A percentile compares a stretch with the other conserved stretches of the same genome.
Evolutionary conservation across 35 echinoderm and acorn worm species (phyloP).

Genomic region (Acanthaster planci): DNA sequence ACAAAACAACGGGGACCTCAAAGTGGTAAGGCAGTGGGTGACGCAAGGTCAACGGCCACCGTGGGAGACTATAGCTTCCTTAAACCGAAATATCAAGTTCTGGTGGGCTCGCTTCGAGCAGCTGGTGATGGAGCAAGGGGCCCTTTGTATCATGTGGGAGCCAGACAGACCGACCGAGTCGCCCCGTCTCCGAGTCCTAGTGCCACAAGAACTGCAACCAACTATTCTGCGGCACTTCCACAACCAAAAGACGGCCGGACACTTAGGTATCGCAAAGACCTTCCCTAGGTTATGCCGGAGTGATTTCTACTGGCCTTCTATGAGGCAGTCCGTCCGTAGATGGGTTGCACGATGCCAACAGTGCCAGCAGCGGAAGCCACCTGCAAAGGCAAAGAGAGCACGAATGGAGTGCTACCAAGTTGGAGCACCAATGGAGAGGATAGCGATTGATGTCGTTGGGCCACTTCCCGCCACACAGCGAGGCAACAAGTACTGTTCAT

Average conservation of each 20-base stretch:
- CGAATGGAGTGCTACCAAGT: too few relatives aligned
- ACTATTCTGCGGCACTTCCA: conserved; percentile 9
- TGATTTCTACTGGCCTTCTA: background rate
- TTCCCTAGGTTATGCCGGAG: background rate
- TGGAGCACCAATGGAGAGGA: conserved; percentile 51
- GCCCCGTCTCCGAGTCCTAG: background rate
- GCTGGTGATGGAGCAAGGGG: background rate
- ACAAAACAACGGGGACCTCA: background rate
- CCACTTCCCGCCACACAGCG: conserved; percentile 25
- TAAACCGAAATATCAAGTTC: too few relatives aligned
- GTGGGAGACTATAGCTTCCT: background rate
- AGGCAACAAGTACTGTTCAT: conserved; percentile 17
- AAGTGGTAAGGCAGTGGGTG: background rate
- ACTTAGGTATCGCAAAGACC: background rate
- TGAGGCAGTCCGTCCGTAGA: background rate
- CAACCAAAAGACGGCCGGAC: conserved; percentile 16
- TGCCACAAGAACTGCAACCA: too few relatives aligned
- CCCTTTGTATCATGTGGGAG: background rate
- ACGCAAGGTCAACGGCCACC: background rate
- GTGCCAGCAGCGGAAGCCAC: background rate
- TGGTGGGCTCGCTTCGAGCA: too few relatives aligned
- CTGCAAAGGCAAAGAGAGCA: background rate
- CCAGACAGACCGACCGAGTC: background rate
- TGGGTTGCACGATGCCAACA: background rate
- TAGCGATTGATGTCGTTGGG: conserved; percentile 52